phyloP scores from a whole-genome alignment of 2,888 invertebrate species.

The Acanthacorydalis orientalis region DNA sequence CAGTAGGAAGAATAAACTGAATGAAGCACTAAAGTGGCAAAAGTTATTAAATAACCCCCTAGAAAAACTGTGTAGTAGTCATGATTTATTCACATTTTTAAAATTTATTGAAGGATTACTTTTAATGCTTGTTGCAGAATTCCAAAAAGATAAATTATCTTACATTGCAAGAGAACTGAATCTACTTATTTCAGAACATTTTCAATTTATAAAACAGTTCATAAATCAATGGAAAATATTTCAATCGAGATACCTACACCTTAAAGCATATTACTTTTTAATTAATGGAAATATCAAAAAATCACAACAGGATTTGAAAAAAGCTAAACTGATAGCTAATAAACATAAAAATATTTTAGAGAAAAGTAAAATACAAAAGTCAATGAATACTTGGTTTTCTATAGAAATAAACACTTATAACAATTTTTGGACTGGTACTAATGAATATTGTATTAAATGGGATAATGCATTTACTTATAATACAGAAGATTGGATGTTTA shows the following conservation, averaged over 20 bases:
- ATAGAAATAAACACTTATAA: too few relatives aligned
- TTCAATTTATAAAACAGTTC: slow-evolving; percentile 9
- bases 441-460: too few relatives aligned
- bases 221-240: slow-evolving; percentile 13
- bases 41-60: slow-evolving; percentile 8
- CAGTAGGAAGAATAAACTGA: slow-evolving; percentile 10
- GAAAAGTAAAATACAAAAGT: too few relatives aligned
- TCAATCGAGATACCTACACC: slow-evolving; percentile 13
- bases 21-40: slow-evolving; percentile 11
- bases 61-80: slow-evolving; percentile 6
- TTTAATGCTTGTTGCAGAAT: slow-evolving; percentile 10
- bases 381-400: too few relatives aligned
- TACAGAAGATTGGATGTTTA: too few relatives aligned
- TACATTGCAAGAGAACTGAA: slow-evolving; percentile 5
- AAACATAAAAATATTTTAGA: slow-evolving; percentile 14
- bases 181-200: slow-evolving; percentile 7
- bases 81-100: slow-evolving; percentile 10
- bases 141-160: slow-evolving; percentile 8
- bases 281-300: slow-evolving; percentile 8
- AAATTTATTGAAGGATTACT: slow-evolving; percentile 13
- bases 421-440: too few relatives aligned
- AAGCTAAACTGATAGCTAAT: slow-evolving; percentile 9
- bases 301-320: slow-evolving; percentile 10
- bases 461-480: too few relatives aligned
- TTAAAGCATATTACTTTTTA: slow-evolving; percentile 13